Conservation (phyloP, 2,797 vertebrate genomes). For the Antrozous pallidus region DNA sequence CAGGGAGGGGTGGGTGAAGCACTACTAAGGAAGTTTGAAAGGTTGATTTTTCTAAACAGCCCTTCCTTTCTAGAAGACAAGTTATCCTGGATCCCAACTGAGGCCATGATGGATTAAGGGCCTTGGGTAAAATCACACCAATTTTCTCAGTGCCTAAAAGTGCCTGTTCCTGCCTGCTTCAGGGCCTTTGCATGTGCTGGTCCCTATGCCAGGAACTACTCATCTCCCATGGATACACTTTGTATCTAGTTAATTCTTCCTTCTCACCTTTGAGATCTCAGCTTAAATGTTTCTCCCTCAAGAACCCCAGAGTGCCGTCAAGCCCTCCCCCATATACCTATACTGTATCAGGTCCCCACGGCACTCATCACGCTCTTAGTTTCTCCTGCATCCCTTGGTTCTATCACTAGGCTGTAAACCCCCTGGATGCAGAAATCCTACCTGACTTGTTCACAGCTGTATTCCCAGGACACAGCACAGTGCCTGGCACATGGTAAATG, state of each 20-base stretch:
- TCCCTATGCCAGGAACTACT: neutral
- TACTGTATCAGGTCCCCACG: neutral
- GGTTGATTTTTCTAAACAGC: neutral
- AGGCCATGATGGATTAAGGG: neutral
- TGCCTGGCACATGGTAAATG: neutral
- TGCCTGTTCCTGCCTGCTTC: neutral
- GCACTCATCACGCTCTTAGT: neutral
- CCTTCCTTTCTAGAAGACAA: neutral
- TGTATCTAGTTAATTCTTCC: neutral
- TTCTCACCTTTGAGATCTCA: neutral
- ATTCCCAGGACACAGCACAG: neutral
- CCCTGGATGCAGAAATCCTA: neutral
- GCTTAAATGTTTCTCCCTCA: neutral
- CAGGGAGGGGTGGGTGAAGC: neutral
- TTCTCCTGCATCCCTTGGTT: neutral
- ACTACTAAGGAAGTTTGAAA: neutral
- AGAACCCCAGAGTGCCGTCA: neutral
- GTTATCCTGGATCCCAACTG: neutral
- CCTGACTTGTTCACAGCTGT: neutral
- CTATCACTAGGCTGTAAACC: neutral
- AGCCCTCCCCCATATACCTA: neutral
- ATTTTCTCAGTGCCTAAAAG: neutral
- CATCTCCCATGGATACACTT: neutral
- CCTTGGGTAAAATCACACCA: neutral
- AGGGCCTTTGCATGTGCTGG: neutral